A percentile compares a stretch with the other conserved stretches of the same genome.
Conservation (phyloP, 1,140 invertebrate genomes). For the Rhysida immarginata region DNA sequence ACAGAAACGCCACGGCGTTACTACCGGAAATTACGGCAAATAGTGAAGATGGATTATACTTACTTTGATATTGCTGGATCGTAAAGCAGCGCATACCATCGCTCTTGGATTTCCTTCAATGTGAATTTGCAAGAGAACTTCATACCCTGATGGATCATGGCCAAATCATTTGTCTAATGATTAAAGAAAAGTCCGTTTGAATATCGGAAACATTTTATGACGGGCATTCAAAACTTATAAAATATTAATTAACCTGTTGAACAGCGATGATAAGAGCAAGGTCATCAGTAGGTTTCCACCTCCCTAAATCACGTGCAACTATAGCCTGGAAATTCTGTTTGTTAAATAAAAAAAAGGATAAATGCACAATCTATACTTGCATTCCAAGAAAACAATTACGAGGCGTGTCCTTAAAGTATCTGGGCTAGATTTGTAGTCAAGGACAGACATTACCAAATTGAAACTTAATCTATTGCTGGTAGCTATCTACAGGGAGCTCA, state of each 20-base stretch:
- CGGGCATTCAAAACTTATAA: neutral
- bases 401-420: too few species aligned
- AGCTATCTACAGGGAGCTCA: too few species aligned
- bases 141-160: slow-evolving; percentile 71
- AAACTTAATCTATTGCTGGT: too few species aligned
- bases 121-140: slow-evolving; percentile 95
- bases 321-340: slow-evolving; percentile 1
- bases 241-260: slow-evolving; percentile 52
- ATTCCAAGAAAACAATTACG: too few species aligned
- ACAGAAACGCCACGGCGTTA: too few species aligned
- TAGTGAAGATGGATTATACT: too few species aligned
- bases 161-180: slow-evolving; percentile 74
- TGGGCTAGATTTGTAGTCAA: too few species aligned
- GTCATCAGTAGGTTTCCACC: slow-evolving; percentile 96
- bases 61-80: slow-evolving; percentile 52
- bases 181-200: slow-evolving; percentile 22
- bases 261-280: slow-evolving; percentile 81
- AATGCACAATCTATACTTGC: too few species aligned
- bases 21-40: too few species aligned
- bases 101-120: slow-evolving; percentile 78
- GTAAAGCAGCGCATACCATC: slow-evolving; percentile 91
- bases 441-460: too few species aligned
- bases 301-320: slow-evolving; percentile 60
- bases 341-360: too few species aligned
- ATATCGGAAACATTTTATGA: neutral